Evolutionary conservation across 1,140 invertebrate species (phyloP).

Genomic region (Zeugodacus cucurbitae): DNA sequence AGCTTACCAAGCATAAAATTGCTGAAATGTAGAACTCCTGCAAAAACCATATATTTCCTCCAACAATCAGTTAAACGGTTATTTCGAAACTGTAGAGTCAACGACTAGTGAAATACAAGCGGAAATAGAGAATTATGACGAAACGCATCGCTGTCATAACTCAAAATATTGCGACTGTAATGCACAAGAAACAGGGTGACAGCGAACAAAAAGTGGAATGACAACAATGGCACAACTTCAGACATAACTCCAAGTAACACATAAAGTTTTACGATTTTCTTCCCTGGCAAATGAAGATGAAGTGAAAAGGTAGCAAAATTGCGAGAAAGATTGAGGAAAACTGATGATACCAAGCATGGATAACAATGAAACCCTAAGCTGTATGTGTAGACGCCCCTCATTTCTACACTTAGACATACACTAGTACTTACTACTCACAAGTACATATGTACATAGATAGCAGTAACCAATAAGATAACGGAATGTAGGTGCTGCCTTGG

Average conservation of each 20-base stretch:
- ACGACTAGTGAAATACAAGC: not conserved
- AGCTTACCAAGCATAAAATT: too few relatives aligned
- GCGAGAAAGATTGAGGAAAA: not conserved
- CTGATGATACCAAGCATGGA: not conserved
- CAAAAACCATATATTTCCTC: too few relatives aligned
- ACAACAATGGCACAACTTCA: not conserved
- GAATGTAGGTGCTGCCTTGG: not conserved
- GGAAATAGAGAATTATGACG: not conserved
- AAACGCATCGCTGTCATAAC: not conserved
- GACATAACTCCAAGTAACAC: not conserved
- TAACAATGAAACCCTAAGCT: not conserved
- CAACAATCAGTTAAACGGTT: not conserved
- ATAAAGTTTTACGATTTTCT: not conserved
- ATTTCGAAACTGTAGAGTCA: not conserved
- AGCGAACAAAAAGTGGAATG: not conserved
- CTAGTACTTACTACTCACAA: too few relatives aligned
- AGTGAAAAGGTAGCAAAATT: not conserved
- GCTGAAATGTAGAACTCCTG: too few relatives aligned
- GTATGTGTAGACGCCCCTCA: not conserved
- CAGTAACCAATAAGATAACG: not conserved
- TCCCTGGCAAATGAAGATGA: not conserved
- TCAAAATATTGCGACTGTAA: conserved; percentile 11
- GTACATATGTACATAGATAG: not conserved
- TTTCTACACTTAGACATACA: too few relatives aligned
- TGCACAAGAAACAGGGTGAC: not conserved